A percentile compares a stretch with the other conserved stretches of the same genome.
Conservation (phyloP, 2,888 invertebrate genomes). For the Apomyelois bistriatella region DNA sequence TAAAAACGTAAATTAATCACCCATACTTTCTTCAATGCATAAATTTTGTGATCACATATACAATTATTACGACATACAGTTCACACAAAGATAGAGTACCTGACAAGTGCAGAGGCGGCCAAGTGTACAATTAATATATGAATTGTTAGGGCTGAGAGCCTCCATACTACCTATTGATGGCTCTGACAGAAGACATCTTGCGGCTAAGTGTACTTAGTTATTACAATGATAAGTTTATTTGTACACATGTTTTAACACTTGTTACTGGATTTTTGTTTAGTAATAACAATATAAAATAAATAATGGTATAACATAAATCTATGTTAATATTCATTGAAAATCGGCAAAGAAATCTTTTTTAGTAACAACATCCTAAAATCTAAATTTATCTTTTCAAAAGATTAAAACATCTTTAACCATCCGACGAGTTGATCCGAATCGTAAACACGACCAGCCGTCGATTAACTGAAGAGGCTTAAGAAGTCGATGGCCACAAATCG, state of each 20-base stretch:
- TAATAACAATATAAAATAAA: not conserved
- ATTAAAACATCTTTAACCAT: constrained; percentile 27
- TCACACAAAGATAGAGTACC: constrained; percentile 58
- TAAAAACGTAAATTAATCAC: too few relatives aligned
- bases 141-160: constrained; percentile 7
- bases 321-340: too few relatives aligned
- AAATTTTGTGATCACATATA: constrained; percentile 26
- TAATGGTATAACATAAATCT: not conserved
- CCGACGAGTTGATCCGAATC: constrained; percentile 42
- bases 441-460: constrained; percentile 53
- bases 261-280: not conserved
- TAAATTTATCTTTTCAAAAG: constrained; percentile 1
- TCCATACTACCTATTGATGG: constrained; percentile 10
- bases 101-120: constrained; percentile 27
- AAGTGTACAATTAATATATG: constrained; percentile 13
- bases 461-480: constrained; percentile 48
- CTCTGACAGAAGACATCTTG: not conserved
- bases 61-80: constrained; percentile 62
- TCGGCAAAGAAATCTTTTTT: too few relatives aligned
- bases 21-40: too few relatives aligned
- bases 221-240: not conserved
- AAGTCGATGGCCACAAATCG: constrained; percentile 63
- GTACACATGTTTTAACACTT: not conserved
- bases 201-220: constrained; percentile 1
- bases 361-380: not conserved